These are phyloP conservation scores for Pygmarrhopalites habei DNA, from an alignment of 1,140 invertebrate genomes.

Conservation along the genomic window DNA sequence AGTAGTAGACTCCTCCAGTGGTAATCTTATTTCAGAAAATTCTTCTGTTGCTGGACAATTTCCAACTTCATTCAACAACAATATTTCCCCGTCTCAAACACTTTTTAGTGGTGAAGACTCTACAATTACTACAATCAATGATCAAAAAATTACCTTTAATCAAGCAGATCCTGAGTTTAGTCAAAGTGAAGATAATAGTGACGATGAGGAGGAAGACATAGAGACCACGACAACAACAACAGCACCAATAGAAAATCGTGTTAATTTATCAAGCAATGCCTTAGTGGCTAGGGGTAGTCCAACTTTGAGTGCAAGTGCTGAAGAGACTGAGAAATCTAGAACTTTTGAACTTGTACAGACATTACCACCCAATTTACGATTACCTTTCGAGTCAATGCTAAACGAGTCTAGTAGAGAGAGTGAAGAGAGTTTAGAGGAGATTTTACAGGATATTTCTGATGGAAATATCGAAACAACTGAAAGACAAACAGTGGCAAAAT, in stretches of 20 bases:
- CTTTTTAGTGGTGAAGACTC: no score
- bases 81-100: no score
- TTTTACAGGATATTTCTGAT: not conserved
- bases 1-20: no score
- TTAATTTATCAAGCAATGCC: no score
- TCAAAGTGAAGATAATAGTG: not conserved
- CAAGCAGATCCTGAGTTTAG: conserved; percentile 8
- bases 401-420: conserved; percentile 14
- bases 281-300: conserved; percentile 27
- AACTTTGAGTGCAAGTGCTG: conserved; percentile 16
- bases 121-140: no score
- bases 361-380: conserved; percentile 27
- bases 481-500: conserved; percentile 22
- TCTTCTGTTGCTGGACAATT: no score
- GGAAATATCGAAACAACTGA: conserved; percentile 14
- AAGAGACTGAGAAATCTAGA: conserved; percentile 32
- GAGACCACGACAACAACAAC: no score
- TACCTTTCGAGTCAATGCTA: conserved; percentile 30
- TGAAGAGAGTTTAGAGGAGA: not conserved
- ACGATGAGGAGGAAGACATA: conserved; percentile 77
- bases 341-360: conserved; percentile 32
- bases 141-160: conserved; percentile 10
- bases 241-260: no score
- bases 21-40: no score
- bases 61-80: no score